Conservation (phyloP, 2,113 vertebrate species). For the Aphyosemion australe region DNA sequence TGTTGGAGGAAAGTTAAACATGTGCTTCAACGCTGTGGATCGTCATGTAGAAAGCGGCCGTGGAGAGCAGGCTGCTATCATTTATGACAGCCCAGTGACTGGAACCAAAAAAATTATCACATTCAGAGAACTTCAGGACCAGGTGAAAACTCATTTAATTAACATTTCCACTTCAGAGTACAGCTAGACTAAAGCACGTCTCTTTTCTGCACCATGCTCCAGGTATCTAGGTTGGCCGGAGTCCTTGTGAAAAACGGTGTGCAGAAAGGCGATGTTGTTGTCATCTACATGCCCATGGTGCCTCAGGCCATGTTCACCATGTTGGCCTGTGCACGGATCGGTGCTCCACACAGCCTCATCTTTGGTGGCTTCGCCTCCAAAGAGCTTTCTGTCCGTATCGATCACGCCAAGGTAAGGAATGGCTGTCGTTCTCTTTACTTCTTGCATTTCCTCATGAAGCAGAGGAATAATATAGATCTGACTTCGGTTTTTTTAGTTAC, state of each 20-base stretch:
- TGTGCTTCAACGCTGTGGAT: conserved; percentile 95
- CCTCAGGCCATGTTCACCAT: conserved; percentile 94
- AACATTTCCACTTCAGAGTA: background rate
- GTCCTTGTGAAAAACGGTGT: conserved; percentile 88
- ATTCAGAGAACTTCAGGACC: conserved; percentile 86
- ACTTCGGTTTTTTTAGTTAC: too few species aligned
- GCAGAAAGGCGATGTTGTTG: conserved; percentile 88
- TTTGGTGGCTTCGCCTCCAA: conserved; percentile 97
- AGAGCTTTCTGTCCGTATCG: conserved; percentile 90
- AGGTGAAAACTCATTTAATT: conserved; percentile 74
- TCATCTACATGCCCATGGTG: conserved; percentile 99
- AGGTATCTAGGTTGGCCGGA: conserved; percentile 93
- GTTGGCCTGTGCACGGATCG: conserved; percentile 93
- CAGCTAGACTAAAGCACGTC: too few species aligned
- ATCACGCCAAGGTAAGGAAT: conserved; percentile 89
- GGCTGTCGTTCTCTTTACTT: too few species aligned
- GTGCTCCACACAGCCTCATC: conserved; percentile 95
- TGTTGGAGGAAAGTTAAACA: conserved; percentile 90
- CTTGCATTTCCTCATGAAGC: too few species aligned
- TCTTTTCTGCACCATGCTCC: conserved; percentile 4
- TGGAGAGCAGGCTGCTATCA: conserved; percentile 88
- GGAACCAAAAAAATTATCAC: conserved; percentile 85
- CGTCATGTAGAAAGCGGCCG: conserved; percentile 88
- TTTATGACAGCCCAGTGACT: conserved; percentile 95
- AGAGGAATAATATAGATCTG: too few species aligned